phyloP scores from a whole-genome alignment of 35 echinoderm and acorn worm genomes.

The Nesometra sesokonis region DNA sequence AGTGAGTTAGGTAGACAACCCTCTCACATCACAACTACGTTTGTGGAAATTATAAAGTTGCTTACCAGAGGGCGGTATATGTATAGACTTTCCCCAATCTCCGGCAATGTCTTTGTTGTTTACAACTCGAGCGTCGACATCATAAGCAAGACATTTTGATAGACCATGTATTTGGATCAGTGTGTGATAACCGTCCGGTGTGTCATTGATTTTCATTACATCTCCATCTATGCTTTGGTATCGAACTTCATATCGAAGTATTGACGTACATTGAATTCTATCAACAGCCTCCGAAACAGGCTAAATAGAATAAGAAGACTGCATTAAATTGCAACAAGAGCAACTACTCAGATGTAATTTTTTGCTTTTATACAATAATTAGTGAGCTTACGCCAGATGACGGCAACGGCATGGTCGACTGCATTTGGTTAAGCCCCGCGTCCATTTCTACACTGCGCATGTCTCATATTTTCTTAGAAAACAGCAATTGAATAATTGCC shows the following conservation, averaged over 20 bases:
- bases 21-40: too few relatives aligned
- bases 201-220: background rate
- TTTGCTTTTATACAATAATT: too few relatives aligned
- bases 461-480: too few relatives aligned
- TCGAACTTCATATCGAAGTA: background rate
- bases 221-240: background rate
- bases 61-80: background rate
- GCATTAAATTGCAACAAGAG: too few relatives aligned
- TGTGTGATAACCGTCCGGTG: background rate
- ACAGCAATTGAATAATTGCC: too few relatives aligned
- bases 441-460: too few relatives aligned
- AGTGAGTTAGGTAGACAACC: too few relatives aligned
- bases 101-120: background rate
- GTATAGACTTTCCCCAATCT: background rate
- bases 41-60: too few relatives aligned
- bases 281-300: background rate
- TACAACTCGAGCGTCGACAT: background rate
- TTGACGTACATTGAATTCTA: background rate
- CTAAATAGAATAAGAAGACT: background rate
- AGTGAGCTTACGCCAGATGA: too few relatives aligned
- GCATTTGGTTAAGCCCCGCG: too few relatives aligned
- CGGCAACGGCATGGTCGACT: too few relatives aligned
- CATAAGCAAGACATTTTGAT: background rate
- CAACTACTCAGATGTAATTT: too few relatives aligned
- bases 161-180: background rate